Conservation (phyloP, 2,113 vertebrate species). For the Aegotheles bennettii region DNA sequence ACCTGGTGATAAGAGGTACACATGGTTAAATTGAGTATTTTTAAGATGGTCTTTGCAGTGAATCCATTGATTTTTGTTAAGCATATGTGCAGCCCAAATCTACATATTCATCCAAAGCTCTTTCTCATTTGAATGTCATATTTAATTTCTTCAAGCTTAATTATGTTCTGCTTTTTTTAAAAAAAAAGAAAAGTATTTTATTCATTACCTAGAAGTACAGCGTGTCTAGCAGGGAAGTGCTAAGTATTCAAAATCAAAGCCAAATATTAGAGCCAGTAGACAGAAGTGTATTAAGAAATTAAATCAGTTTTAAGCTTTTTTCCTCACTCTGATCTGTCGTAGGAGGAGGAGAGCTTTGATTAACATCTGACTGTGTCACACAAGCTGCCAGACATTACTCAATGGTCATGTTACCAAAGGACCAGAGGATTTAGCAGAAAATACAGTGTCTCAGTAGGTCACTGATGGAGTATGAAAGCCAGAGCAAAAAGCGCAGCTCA, state of each 20-base stretch:
- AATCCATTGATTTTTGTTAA: neutral
- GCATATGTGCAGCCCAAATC: neutral
- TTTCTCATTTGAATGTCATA: constrained; percentile 47
- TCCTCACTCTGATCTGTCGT: constrained; percentile 36
- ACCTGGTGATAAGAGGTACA: neutral
- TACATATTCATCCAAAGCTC: constrained; percentile 28
- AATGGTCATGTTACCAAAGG: neutral
- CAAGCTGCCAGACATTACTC: constrained; percentile 10
- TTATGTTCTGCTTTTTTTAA: constrained; percentile 4
- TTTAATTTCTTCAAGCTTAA: constrained; percentile 55
- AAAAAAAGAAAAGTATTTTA: constrained; percentile 7
- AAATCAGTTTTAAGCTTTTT: constrained; percentile 51
- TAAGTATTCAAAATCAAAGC: constrained; percentile 58
- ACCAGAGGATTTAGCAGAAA: constrained; percentile 17
- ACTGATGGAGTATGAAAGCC: neutral
- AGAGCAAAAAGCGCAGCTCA: neutral
- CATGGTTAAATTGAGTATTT: neutral
- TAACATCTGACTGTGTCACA: constrained; percentile 27
- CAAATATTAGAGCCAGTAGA: constrained; percentile 44
- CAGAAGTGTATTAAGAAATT: constrained; percentile 55
- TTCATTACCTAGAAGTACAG: constrained; percentile 47
- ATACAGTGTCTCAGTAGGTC: neutral
- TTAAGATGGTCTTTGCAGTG: neutral
- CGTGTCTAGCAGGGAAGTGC: neutral
- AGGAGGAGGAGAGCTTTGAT: constrained; percentile 26